These are phyloP conservation scores for Hypsopygia costalis DNA, from an alignment of 2,888 invertebrate genomes.

Conservation along the genomic window DNA sequence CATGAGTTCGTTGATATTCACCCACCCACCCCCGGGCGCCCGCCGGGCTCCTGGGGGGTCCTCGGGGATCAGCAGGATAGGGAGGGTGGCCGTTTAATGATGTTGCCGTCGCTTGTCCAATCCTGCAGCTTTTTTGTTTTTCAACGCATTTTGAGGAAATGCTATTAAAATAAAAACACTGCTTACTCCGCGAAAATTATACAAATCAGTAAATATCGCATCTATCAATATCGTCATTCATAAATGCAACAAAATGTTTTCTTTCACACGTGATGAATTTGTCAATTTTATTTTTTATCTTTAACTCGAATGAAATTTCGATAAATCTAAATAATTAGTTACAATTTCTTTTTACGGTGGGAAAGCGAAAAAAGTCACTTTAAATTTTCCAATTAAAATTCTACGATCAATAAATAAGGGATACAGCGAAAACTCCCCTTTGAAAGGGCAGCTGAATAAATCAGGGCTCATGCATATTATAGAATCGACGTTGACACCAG, in stretches of 20 bases:
- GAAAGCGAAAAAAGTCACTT: too few relatives aligned
- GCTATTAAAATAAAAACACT: too few relatives aligned
- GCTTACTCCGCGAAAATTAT: too few relatives aligned
- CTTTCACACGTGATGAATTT: too few relatives aligned
- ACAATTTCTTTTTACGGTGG: too few relatives aligned
- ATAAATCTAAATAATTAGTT: too few relatives aligned
- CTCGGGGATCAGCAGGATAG: conserved; percentile 52
- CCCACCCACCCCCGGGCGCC: conserved; percentile 34
- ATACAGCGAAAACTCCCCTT: conserved; percentile 1
- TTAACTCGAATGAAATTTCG: too few relatives aligned
- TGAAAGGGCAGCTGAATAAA: conserved; percentile 8
- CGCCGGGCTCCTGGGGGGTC: conserved; percentile 20
- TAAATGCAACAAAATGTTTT: too few relatives aligned
- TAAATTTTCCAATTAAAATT: conserved; percentile 1
- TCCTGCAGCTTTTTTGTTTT: conserved; percentile 53
- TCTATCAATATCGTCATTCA: too few relatives aligned
- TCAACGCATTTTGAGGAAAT: conserved; percentile 21
- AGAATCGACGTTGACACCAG: conserved; percentile 7
- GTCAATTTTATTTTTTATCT: too few relatives aligned
- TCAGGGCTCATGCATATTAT: conserved; percentile 10
- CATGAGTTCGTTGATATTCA: conserved; percentile 77
- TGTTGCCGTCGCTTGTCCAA: conserved; percentile 65
- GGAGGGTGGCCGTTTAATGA: conserved; percentile 62
- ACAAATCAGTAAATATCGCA: too few relatives aligned
- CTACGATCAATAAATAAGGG: conserved; percentile 2